Conservation (phyloP, 2,797 vertebrate genomes). For the Pempheris klunzingeri region DNA sequence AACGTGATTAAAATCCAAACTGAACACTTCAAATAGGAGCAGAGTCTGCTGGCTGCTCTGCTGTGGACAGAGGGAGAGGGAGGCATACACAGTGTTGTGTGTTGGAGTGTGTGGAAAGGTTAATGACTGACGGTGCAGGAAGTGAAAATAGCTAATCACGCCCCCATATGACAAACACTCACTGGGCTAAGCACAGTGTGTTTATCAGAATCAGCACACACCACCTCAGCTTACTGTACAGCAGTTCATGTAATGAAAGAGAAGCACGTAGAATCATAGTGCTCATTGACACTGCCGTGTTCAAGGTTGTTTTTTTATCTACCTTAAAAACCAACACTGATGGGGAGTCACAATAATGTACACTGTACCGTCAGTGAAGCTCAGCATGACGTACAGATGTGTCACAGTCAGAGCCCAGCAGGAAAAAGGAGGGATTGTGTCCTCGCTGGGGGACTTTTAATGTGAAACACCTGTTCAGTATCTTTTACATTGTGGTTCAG, state of each 20-base stretch:
- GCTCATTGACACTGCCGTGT: no score
- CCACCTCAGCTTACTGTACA: neutral
- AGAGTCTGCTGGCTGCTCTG: neutral
- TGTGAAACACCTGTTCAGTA: neutral
- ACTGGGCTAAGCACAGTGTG: slow-evolving; percentile 22
- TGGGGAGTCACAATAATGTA: no score
- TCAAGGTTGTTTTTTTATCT: neutral
- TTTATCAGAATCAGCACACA: neutral
- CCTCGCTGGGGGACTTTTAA: neutral
- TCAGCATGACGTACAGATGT: neutral
- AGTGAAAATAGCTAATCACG: slow-evolving; percentile 46
- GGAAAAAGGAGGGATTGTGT: no score
- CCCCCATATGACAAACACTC: slow-evolving; percentile 29
- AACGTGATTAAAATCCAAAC: neutral
- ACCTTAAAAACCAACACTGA: neutral
- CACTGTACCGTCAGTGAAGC: neutral
- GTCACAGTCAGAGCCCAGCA: no score
- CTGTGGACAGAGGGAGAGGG: neutral
- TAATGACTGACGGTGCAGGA: slow-evolving; percentile 61
- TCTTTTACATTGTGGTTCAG: neutral
- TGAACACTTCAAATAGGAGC: slow-evolving; percentile 1
- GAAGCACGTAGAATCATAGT: neutral
- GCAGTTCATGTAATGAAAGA: neutral
- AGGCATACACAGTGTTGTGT: neutral
- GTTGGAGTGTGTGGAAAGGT: slow-evolving; percentile 24